Evolutionary conservation across 2,113 vertebrate species (phyloP).

Genomic region (Pituophis catenifer): DNA sequence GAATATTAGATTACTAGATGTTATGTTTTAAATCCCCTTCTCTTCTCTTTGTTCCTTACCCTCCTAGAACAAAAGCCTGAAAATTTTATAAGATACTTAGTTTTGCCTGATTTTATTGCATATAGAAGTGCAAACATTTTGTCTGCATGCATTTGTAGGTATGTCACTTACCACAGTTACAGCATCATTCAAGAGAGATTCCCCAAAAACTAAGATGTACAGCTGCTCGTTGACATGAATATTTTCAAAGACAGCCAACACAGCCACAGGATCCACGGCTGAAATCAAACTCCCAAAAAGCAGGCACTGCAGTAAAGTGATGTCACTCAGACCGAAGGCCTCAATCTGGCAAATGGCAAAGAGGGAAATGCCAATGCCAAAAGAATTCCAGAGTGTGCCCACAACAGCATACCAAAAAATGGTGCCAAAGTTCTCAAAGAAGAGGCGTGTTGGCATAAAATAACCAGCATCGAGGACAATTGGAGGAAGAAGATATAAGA

Average conservation of each 20-base stretch:
- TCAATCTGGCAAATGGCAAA: constrained; percentile 92
- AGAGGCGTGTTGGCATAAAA: constrained; percentile 92
- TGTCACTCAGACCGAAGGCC: constrained; percentile 87
- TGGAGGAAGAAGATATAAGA: constrained; percentile 93
- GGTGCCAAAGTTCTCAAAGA: constrained; percentile 96
- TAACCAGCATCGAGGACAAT: constrained; percentile 95
- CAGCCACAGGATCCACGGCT: constrained; percentile 93
- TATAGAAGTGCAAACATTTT: not conserved
- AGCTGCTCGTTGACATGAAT: constrained; percentile 94
- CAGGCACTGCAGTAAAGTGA: constrained; percentile 91
- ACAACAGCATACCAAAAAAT: constrained; percentile 94
- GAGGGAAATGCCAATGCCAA: constrained; percentile 91
- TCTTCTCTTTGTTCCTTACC: not conserved
- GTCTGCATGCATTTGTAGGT: not conserved
- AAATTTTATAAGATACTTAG: not conserved
- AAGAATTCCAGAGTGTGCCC: constrained; percentile 94
- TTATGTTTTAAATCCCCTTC: not conserved
- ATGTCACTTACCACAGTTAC: constrained; percentile 92
- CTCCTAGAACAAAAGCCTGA: constrained; percentile 22
- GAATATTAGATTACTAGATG: fast-evolving
- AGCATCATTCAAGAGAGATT: constrained; percentile 94
- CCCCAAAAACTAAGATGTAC: constrained; percentile 94
- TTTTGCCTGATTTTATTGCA: not conserved
- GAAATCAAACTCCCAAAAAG: constrained; percentile 94
- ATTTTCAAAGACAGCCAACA: constrained; percentile 94